Percentiles rank a stretch among this genome's conserved stretches.
These are phyloP conservation scores for Pomacea maculata DNA, from an alignment of 1,140 invertebrate genomes.

Conservation along the genomic window DNA sequence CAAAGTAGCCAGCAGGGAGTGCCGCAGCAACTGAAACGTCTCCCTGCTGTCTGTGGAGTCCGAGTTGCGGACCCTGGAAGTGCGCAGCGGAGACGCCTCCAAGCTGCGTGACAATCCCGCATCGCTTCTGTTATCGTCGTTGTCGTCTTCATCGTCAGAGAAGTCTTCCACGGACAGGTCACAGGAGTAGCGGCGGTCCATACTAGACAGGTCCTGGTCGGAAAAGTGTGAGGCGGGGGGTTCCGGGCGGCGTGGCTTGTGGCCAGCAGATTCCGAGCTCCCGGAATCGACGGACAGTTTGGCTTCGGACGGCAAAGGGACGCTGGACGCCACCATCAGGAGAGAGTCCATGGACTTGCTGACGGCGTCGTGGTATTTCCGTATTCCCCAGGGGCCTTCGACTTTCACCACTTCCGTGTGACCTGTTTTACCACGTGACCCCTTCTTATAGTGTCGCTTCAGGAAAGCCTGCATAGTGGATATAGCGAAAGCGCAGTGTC, in stretches of 20 bases:
- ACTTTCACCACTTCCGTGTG: not conserved
- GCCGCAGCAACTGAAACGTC: not conserved
- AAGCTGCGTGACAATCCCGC: not conserved
- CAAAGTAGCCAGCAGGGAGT: conserved; percentile 1
- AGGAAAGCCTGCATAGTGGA: conserved; percentile 20
- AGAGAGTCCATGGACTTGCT: conserved; percentile 27
- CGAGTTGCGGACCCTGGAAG: not conserved
- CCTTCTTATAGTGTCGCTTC: conserved; percentile 16
- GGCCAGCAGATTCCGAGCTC: not conserved
- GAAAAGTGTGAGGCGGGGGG: not conserved
- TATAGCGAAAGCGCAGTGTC: too few relatives aligned
- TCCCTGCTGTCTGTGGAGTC: conserved; percentile 11
- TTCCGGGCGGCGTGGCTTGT: not conserved
- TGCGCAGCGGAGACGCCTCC: conserved; percentile 6
- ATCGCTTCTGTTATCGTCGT: not conserved
- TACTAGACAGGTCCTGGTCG: not conserved
- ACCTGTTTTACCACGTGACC: not conserved
- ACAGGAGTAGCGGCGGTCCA: conserved; percentile 15
- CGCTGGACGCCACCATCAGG: conserved; percentile 28
- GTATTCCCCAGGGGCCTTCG: not conserved
- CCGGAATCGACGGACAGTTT: not conserved
- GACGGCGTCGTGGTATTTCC: conserved; percentile 28
- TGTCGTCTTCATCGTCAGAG: conserved; percentile 11
- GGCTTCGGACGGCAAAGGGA: conserved; percentile 10
- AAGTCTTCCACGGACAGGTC: conserved; percentile 3